A percentile compares a stretch with the other conserved stretches of the same genome.
phyloP scores from a whole-genome alignment of 2,797 vertebrate genomes.

The Urosaurus nigricauda region DNA sequence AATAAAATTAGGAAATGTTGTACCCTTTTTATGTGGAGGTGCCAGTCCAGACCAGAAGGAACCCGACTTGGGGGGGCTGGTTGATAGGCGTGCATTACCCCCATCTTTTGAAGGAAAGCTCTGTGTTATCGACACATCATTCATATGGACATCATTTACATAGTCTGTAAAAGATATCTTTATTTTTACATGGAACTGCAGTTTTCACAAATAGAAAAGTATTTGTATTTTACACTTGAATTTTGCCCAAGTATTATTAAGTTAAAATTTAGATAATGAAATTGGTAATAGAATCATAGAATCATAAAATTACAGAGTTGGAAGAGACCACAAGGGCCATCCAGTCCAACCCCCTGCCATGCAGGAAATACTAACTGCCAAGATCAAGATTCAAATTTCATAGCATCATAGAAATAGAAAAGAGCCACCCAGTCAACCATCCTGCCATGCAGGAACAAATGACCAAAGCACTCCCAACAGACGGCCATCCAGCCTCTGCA shows the following conservation, averaged over 20 bases:
- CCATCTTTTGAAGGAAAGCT: conserved; percentile 83
- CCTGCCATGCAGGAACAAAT: too few species aligned
- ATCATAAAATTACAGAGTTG: too few species aligned
- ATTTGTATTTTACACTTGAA: background rate
- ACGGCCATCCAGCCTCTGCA: too few species aligned
- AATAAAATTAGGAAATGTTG: background rate
- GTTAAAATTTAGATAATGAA: background rate
- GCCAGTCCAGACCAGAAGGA: conserved; percentile 86
- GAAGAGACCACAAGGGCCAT: too few species aligned
- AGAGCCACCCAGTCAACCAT: too few species aligned
- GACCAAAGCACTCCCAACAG: too few species aligned
- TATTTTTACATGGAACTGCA: conserved; percentile 22
- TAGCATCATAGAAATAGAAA: too few species aligned
- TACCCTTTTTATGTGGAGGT: conserved; percentile 94
- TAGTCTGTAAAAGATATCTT: conserved; percentile 82
- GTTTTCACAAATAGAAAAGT: background rate
- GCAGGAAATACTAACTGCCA: too few species aligned
- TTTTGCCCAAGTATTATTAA: background rate
- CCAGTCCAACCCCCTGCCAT: too few species aligned
- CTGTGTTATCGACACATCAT: conserved; percentile 84
- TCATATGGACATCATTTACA: conserved; percentile 88
- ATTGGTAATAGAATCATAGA: too few species aligned
- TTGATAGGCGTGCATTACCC: conserved; percentile 85
- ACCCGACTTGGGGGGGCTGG: conserved; percentile 89
- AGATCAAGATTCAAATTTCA: too few species aligned